Percentiles rank a stretch among this genome's conserved stretches.
Conservation (phyloP, 2,888 invertebrate species). For the Drosophila pseudotakahashii region DNA sequence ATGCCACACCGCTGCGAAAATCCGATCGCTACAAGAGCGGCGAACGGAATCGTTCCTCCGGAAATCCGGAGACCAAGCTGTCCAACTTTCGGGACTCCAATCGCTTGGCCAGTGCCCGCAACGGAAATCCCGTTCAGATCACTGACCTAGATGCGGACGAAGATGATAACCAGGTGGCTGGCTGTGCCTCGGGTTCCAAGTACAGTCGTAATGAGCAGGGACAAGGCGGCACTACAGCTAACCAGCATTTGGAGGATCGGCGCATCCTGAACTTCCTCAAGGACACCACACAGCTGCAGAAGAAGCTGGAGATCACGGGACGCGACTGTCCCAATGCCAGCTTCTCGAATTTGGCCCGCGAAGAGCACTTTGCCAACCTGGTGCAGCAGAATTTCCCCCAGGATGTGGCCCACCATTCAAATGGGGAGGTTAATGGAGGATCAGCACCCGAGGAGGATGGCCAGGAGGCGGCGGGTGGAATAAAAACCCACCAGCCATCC, state of each 20-base stretch:
- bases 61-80: constrained; percentile 70
- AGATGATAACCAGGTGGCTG: constrained; percentile 57
- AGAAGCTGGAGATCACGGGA: constrained; percentile 83
- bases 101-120: constrained; percentile 74
- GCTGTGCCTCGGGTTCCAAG: constrained; percentile 70
- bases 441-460: constrained; percentile 74
- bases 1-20: constrained; percentile 84
- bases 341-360: constrained; percentile 84
- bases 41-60: constrained; percentile 72
- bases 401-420: constrained; percentile 62
- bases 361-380: constrained; percentile 84
- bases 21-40: constrained; percentile 84
- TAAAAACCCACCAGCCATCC: constrained; percentile 23
- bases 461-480: constrained; percentile 49
- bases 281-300: constrained; percentile 84
- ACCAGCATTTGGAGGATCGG: constrained; percentile 83
- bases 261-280: constrained; percentile 84
- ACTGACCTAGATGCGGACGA: constrained; percentile 82
- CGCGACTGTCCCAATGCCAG: constrained; percentile 84
- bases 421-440: constrained; percentile 53
- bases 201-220: constrained; percentile 59
- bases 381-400: constrained; percentile 84
- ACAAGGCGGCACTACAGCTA: constrained; percentile 57
- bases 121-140: constrained; percentile 78
- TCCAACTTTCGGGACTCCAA: constrained; percentile 83